These are phyloP conservation scores for Camponotus pennsylvanicus DNA, from an alignment of 1,140 invertebrate species.

Conservation along the genomic window DNA sequence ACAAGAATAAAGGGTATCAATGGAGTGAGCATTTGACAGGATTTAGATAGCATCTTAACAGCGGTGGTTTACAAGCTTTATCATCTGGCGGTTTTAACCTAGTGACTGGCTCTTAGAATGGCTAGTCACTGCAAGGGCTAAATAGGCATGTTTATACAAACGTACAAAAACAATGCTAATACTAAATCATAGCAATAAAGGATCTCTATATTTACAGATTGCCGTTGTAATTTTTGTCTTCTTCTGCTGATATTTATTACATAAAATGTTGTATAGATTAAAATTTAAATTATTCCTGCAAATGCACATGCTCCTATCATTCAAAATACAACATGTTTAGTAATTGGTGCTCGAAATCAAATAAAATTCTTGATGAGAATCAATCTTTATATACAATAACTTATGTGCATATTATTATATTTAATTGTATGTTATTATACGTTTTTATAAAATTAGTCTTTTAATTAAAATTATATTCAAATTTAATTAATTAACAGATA, in stretches of 20 bases:
- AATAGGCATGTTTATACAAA: conserved; percentile 58
- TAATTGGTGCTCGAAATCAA: background rate
- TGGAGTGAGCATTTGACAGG: conserved; percentile 80
- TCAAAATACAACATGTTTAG: background rate
- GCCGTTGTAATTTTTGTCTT: background rate
- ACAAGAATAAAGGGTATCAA: conserved; percentile 81
- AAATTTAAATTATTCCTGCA: background rate
- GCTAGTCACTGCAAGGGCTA: conserved; percentile 69
- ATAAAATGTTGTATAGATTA: background rate
- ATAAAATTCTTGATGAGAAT: background rate
- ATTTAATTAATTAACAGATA: background rate
- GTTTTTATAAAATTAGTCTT: background rate
- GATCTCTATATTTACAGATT: background rate
- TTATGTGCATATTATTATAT: background rate
- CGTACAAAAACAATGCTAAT: conserved; percentile 46
- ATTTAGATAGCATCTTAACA: conserved; percentile 83
- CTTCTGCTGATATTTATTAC: background rate
- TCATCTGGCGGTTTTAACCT: conserved; percentile 69
- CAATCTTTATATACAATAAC: background rate
- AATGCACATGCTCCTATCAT: background rate
- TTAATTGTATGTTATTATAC: background rate
- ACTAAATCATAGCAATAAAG: background rate
- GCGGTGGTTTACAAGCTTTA: conserved; percentile 82
- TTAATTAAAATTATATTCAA: background rate
- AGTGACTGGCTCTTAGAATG: conserved; percentile 63